Evolutionary conservation across 2,888 invertebrate species (phyloP).

Genomic region (Tupiocoris notatus): DNA sequence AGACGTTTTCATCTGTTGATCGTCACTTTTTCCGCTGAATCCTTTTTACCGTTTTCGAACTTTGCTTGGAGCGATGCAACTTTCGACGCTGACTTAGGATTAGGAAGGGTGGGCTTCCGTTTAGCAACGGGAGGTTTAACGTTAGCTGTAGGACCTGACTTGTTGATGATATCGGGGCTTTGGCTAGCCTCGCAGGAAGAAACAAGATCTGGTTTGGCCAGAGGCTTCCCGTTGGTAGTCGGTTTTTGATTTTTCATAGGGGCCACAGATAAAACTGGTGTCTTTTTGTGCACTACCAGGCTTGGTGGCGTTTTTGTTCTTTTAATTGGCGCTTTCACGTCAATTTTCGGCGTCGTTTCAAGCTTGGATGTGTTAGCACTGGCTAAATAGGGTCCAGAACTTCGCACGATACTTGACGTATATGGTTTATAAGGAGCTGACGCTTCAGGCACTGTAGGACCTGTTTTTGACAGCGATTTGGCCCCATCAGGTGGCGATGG

Average conservation of each 20-base stretch:
- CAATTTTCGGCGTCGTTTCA: conserved; percentile 11
- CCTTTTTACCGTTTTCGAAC: conserved; percentile 62
- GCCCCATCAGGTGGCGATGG: conserved; percentile 24
- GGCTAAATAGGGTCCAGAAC: conserved; percentile 41
- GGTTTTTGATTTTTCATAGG: conserved; percentile 21
- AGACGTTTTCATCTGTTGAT: conserved; percentile 38
- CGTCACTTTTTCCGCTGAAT: conserved; percentile 33
- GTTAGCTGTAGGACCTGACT: conserved; percentile 25
- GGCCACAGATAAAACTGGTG: conserved; percentile 27
- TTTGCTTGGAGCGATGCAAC: conserved; percentile 77
- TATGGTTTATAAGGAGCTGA: conserved; percentile 47
- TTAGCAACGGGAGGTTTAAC: conserved; percentile 54
- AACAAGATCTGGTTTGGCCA: conserved; percentile 63
- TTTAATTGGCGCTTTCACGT: conserved; percentile 37
- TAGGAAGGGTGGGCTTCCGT: conserved; percentile 50
- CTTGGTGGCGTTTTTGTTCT: conserved; percentile 54
- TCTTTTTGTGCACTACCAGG: conserved; percentile 52
- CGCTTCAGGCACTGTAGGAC: conserved; percentile 45
- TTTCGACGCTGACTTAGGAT: conserved; percentile 53
- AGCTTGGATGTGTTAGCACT: conserved; percentile 47
- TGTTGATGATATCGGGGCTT: conserved; percentile 42
- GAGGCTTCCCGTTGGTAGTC: conserved; percentile 46
- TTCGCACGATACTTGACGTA: conserved; percentile 32
- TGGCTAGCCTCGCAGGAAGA: conserved; percentile 60
- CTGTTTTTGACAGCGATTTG: conserved; percentile 11